Conservation (phyloP, 2,888 invertebrate species). For the Dendrolimus pini region DNA sequence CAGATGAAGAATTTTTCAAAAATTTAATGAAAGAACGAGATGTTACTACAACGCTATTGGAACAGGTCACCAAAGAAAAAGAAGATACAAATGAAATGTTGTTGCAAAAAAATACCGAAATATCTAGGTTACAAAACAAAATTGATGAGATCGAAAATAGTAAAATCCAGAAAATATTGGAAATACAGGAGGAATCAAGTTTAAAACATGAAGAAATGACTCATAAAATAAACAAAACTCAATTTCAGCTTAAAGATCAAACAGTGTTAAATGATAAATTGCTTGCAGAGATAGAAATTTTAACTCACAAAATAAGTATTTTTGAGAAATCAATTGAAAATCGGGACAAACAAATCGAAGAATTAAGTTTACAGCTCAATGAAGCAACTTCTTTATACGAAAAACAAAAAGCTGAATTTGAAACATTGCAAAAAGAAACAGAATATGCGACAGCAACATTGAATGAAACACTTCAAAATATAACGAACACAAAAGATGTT, state of each 20-base stretch:
- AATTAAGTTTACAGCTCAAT: conserved; percentile 22
- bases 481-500: conserved; percentile 43
- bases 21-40: conserved; percentile 23
- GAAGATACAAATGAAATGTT: conserved; percentile 14
- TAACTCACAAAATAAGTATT: conserved; percentile 23
- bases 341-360: conserved; percentile 27
- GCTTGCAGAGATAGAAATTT: conserved; percentile 22
- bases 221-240: conserved; percentile 25
- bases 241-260: conserved; percentile 26
- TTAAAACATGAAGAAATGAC: conserved; percentile 22
- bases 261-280: conserved; percentile 23
- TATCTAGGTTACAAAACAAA: conserved; percentile 21
- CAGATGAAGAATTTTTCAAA: conserved; percentile 15
- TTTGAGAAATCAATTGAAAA: conserved; percentile 24
- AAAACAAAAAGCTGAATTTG: conserved; percentile 52
- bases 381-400: conserved; percentile 25
- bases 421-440: conserved; percentile 55
- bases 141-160: conserved; percentile 24
- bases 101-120: conserved; percentile 8
- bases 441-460: conserved; percentile 45
- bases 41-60: conserved; percentile 17
- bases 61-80: conserved; percentile 20
- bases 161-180: conserved; percentile 26
- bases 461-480: conserved; percentile 57
- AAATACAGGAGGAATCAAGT: conserved; percentile 24